phyloP scores from a whole-genome alignment of 64 coral and sea anemone genomes.

The Montipora capricornis region DNA sequence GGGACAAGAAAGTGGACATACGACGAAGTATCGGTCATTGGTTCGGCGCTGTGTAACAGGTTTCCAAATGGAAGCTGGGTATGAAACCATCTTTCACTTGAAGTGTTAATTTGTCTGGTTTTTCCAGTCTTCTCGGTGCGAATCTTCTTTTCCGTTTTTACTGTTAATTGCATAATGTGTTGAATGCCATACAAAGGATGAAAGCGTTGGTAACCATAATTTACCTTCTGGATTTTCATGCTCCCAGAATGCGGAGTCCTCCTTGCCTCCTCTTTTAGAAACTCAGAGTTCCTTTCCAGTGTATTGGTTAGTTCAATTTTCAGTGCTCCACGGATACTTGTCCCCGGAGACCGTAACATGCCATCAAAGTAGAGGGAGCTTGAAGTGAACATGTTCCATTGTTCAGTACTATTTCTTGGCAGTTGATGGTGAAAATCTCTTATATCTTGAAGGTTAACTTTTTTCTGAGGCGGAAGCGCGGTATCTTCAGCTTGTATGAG shows the following conservation, averaged over 20 bases:
- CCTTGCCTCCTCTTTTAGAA: slow-evolving; percentile 75
- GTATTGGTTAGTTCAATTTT: slow-evolving; percentile 68
- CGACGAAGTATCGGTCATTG: slow-evolving; percentile 17
- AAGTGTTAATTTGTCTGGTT: slow-evolving; percentile 58
- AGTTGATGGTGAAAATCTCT: slow-evolving; percentile 79
- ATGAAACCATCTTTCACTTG: slow-evolving; percentile 61
- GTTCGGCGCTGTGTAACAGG: slow-evolving; percentile 67
- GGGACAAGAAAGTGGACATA: slow-evolving; percentile 92
- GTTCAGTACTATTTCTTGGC: slow-evolving; percentile 43
- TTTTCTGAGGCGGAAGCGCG: slow-evolving; percentile 38
- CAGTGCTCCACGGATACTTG: slow-evolving; percentile 73
- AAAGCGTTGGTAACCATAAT: slow-evolving; percentile 83
- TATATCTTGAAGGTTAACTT: slow-evolving; percentile 61
- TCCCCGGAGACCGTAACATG: slow-evolving; percentile 70
- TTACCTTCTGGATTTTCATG: slow-evolving; percentile 79
- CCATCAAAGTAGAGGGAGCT: slow-evolving; percentile 73
- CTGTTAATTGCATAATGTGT: slow-evolving; percentile 82
- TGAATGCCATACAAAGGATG: slow-evolving; percentile 83
- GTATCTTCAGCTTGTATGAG: slow-evolving; percentile 39
- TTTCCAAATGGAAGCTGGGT: slow-evolving; percentile 87
- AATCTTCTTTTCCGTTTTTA: slow-evolving; percentile 79
- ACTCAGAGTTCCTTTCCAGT: slow-evolving; percentile 61
- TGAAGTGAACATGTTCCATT: slow-evolving; percentile 91
- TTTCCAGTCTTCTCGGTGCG: slow-evolving; percentile 51
- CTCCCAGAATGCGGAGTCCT: slow-evolving; percentile 51